Evolutionary conservation across 2,113 vertebrate species (phyloP).

Genomic region (Aix galericulata): DNA sequence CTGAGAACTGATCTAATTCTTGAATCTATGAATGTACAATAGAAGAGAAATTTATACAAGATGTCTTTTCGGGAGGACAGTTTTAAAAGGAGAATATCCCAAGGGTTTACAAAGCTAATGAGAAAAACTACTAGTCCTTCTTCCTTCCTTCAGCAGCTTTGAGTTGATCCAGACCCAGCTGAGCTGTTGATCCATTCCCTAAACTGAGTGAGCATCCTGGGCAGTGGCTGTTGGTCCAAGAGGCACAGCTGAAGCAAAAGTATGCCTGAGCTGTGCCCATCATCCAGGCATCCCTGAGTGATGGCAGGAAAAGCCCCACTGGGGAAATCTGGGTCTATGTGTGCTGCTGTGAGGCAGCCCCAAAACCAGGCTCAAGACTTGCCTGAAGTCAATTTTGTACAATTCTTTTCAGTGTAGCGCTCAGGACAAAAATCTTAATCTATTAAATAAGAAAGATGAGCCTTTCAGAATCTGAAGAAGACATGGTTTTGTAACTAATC

Average conservation of each 20-base stretch:
- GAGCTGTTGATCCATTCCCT: background rate
- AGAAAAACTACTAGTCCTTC: background rate
- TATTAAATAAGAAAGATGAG: background rate
- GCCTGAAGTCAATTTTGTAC: background rate
- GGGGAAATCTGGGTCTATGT: background rate
- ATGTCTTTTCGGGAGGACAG: background rate
- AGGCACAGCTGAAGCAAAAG: fast-evolving
- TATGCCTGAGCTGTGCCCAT: background rate
- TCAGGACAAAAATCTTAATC: background rate
- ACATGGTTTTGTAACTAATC: background rate
- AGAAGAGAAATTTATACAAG: background rate
- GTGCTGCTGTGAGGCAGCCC: background rate
- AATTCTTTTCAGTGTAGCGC: background rate
- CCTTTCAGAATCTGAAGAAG: background rate
- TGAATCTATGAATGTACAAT: background rate
- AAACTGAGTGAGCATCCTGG: background rate
- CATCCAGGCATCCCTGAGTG: background rate
- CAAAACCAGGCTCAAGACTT: background rate
- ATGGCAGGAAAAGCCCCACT: background rate
- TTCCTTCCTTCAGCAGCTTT: background rate
- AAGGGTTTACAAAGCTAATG: background rate
- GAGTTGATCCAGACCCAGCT: background rate
- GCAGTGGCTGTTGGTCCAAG: background rate
- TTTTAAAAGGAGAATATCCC: background rate
- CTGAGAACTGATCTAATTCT: background rate